Conservation (phyloP, 2,113 vertebrate species). For the Dinomys branickii region DNA sequence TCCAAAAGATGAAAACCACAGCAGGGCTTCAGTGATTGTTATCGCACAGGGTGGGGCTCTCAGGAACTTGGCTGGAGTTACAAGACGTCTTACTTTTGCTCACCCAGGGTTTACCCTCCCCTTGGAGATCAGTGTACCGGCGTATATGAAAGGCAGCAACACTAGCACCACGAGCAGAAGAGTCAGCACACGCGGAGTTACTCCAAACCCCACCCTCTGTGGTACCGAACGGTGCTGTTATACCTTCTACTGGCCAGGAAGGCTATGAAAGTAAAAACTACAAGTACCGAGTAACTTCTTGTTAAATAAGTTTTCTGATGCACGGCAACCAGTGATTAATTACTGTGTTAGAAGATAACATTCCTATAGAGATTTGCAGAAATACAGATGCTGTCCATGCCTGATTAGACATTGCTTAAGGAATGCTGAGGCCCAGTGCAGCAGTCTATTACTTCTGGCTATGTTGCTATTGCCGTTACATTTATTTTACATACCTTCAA, state of each 20-base stretch:
- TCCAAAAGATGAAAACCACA: slow-evolving; percentile 30
- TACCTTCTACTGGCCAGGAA: slow-evolving; percentile 32
- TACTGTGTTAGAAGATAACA: slow-evolving; percentile 68
- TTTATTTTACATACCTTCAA: slow-evolving; percentile 77
- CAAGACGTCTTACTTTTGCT: too few relatives aligned
- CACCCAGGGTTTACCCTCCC: not conserved
- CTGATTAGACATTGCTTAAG: slow-evolving; percentile 68
- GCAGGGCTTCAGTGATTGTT: not conserved
- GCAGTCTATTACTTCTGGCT: slow-evolving; percentile 60
- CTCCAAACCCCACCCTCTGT: not conserved
- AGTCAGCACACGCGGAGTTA: not conserved
- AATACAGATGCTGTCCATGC: slow-evolving; percentile 64
- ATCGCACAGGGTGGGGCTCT: not conserved
- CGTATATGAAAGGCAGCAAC: not conserved
- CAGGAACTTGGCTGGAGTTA: too few relatives aligned
- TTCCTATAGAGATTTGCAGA: slow-evolving; percentile 70
- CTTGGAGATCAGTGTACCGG: not conserved
- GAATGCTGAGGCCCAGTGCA: slow-evolving; percentile 8
- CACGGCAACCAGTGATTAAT: slow-evolving; percentile 63
- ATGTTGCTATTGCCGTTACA: slow-evolving; percentile 58
- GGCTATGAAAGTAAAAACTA: not conserved
- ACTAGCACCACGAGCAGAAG: not conserved
- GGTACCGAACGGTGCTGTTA: slow-evolving; percentile 3
- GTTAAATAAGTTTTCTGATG: slow-evolving; percentile 70
- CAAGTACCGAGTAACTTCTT: slow-evolving; percentile 53